Conservation (phyloP, 1,140 invertebrate species). For the Zaprionus lachaisei region DNA sequence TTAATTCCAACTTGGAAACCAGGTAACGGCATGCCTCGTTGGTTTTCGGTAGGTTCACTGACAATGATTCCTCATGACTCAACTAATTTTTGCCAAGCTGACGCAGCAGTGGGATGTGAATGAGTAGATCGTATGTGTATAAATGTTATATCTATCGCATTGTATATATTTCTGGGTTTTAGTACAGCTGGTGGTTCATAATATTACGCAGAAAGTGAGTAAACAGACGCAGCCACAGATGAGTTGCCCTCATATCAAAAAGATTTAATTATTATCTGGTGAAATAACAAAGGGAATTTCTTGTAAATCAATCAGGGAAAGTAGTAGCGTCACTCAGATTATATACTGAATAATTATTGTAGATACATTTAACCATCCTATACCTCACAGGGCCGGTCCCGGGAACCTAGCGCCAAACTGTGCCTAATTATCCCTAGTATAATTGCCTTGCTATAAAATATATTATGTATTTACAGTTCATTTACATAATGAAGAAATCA, state of each 20-base stretch:
- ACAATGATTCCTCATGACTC: slow-evolving; percentile 37
- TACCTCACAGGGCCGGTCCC: too few species aligned
- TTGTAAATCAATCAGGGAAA: background rate
- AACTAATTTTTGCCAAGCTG: slow-evolving; percentile 28
- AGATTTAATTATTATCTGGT: background rate
- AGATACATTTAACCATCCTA: too few species aligned
- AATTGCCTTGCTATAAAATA: too few species aligned
- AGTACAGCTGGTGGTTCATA: slow-evolving; percentile 30
- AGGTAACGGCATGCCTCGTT: slow-evolving; percentile 29
- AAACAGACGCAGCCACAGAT: background rate
- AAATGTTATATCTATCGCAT: background rate
- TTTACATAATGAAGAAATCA: too few species aligned
- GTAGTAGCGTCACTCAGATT: background rate
- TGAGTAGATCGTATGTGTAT: background rate
- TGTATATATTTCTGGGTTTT: slow-evolving; percentile 15
- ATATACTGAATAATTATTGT: too few species aligned
- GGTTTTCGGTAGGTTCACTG: slow-evolving; percentile 16
- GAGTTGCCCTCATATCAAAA: slow-evolving; percentile 3
- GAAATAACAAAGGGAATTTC: background rate
- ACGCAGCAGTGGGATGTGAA: slow-evolving; percentile 17
- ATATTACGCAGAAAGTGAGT: slow-evolving; percentile 30
- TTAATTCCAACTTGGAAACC: background rate
- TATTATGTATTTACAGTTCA: too few species aligned
- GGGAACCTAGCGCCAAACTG: too few species aligned
- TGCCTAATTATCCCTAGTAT: too few species aligned